Percentiles rank a stretch among this genome's conserved stretches.
Evolutionary conservation across 2,113 vertebrate genomes (phyloP).

Genomic region (Plecotus auritus): DNA sequence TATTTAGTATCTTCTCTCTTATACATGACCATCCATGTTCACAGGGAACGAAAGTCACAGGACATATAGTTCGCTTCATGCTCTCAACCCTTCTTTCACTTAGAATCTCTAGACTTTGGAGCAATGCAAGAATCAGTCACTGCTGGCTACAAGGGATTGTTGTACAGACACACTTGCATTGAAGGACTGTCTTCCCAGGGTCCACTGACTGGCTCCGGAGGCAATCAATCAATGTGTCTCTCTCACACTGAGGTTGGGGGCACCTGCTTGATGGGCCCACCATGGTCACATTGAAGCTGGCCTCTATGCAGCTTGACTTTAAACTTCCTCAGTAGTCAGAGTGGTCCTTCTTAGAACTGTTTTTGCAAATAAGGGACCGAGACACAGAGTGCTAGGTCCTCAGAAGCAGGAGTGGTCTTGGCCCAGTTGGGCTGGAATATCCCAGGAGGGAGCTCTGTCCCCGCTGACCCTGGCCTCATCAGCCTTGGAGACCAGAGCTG

Average conservation of each 20-base stretch:
- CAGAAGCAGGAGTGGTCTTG: not conserved
- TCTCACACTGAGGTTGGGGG: not conserved
- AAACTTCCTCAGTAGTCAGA: not conserved
- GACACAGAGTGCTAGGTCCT: not conserved
- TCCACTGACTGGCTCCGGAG: not conserved
- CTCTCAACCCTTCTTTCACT: not conserved
- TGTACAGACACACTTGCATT: rapidly evolving
- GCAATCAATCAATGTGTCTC: too few species aligned
- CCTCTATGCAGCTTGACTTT: not conserved
- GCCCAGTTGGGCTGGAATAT: not conserved
- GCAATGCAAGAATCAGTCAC: not conserved
- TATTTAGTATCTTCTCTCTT: not conserved
- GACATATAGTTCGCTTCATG: not conserved
- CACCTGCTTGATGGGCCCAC: not conserved
- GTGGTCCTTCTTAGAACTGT: not conserved
- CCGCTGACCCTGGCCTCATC: too few species aligned
- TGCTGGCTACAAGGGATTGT: not conserved
- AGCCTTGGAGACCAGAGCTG: not conserved
- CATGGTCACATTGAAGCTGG: not conserved
- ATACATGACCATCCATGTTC: not conserved
- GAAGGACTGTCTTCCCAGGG: not conserved
- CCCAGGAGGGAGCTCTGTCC: not conserved
- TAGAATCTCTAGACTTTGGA: not conserved
- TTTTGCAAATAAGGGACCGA: not conserved
- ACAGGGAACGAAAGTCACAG: not conserved